Conservation (phyloP, 2,113 vertebrate species). For the Danio rerio region DNA sequence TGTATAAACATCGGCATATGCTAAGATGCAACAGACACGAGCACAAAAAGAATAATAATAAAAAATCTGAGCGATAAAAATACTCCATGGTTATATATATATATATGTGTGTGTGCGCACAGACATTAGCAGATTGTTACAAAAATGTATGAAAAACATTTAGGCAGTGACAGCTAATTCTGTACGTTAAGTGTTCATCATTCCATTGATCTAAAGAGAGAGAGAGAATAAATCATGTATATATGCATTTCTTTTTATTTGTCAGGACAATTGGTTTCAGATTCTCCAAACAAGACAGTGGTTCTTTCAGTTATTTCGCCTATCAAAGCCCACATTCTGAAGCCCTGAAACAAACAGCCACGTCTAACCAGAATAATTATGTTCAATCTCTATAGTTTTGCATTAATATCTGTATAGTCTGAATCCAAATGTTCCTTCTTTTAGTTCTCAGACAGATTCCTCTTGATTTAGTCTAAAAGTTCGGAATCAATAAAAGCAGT, state of each 20-base stretch:
- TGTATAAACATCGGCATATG: slow-evolving; percentile 55
- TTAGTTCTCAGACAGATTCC: neutral
- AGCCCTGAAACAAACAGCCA: neutral
- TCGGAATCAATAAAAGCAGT: neutral
- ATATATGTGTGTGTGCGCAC: neutral
- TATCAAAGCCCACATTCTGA: neutral
- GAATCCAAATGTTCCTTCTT: neutral
- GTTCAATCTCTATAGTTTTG: neutral
- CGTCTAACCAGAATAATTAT: neutral
- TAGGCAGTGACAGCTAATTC: slow-evolving; percentile 39
- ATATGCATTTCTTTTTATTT: slow-evolving; percentile 2
- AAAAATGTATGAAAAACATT: slow-evolving; percentile 11
- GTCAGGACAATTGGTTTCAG: neutral
- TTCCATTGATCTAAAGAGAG: neutral
- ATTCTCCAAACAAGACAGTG: slow-evolving; percentile 12
- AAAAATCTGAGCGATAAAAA: slow-evolving; percentile 32
- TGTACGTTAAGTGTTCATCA: slow-evolving; percentile 1
- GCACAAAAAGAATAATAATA: slow-evolving; percentile 22
- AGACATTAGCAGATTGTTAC: slow-evolving; percentile 22
- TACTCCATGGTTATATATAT: slow-evolving; percentile 17
- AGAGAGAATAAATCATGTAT: neutral
- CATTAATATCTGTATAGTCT: neutral
- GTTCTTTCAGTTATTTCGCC: neutral
- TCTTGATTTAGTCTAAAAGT: neutral
- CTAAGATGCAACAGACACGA: slow-evolving; percentile 52